phyloP scores from a whole-genome alignment of 1,140 invertebrate genomes.

The Dendrolimus punctatus region DNA sequence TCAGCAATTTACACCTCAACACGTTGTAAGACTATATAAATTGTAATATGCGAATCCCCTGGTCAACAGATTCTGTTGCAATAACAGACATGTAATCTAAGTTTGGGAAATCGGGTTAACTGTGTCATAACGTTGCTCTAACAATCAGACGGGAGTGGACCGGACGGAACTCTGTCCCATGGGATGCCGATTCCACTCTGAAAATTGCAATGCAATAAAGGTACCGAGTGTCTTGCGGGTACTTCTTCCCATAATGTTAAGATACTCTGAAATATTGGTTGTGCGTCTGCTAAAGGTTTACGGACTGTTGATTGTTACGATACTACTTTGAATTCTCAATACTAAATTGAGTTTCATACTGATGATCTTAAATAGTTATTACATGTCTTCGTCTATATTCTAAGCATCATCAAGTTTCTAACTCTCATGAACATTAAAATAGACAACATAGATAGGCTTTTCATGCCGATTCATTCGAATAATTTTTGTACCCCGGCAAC shows the following conservation, averaged over 20 bases:
- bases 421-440: too few relatives aligned
- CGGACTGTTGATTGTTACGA: too few relatives aligned
- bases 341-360: too few relatives aligned
- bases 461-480: too few relatives aligned
- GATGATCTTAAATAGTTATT: too few relatives aligned
- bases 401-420: too few relatives aligned
- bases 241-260: slow-evolving; percentile 2
- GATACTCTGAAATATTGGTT: neutral
- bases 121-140: slow-evolving; percentile 24
- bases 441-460: too few relatives aligned
- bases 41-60: neutral
- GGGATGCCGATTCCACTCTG: slow-evolving; percentile 21
- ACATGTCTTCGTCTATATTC: too few relatives aligned
- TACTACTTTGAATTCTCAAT: too few relatives aligned
- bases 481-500: too few relatives aligned
- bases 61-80: neutral
- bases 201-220: slow-evolving; percentile 31
- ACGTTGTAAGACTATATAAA: neutral
- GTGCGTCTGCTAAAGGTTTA: neutral
- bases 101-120: slow-evolving; percentile 26
- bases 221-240: slow-evolving; percentile 14
- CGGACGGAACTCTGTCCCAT: slow-evolving; percentile 9
- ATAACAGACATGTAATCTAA: slow-evolving; percentile 16
- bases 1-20: too few relatives aligned
- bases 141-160: slow-evolving; percentile 28